Base-by-base conservation (phyloP, 2,888 invertebrate genomes). In the Andrena trimmerana region DNA sequence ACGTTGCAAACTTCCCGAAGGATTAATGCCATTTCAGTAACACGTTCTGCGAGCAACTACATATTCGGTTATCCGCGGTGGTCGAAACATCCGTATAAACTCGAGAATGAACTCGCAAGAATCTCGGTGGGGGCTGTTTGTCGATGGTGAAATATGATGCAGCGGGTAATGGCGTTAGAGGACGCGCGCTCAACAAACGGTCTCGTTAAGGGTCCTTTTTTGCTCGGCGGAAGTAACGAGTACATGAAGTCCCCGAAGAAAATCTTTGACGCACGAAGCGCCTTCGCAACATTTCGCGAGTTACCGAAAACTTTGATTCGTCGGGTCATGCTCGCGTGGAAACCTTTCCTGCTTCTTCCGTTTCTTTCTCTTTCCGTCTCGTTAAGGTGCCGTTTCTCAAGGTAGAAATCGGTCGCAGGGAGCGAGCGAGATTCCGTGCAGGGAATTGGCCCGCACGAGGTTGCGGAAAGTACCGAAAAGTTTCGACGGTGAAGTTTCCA, bases 201-300 rank as follows among this genome's bases (percentile, higher is more conserved):
- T 84, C 83, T 85, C 77, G 83, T 86, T 86, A 85, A 71, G 75
- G 74, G 78, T 70, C 68, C 71, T 73, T 88, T 88, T 79, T 85
- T 78, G 48, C 73, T n/a, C 73, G 54, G 52, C 70, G 31, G 67
- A 71, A 81, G 78, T 83, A 81, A 81, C 81, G 84, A 88, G 81
- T 73, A 63, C 62, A 42, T 67, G 60, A 78, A 76, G 75, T 75
- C 79, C 42, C 29, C 68, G 57, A 36, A 48, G 78, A 85, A 87
- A 85, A 85, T 87, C 84, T 81, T 83, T 59, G 75, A 74, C 70
- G 69, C 75, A 63, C 69, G 78, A 75, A 57, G 59, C 65, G 62
- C 68, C 78, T 48, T 67, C 27, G 42, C 62, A 67, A 67, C 73
- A 66, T 66, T 71, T 31, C 29, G 13, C 67, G 80, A 72, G 78